These are phyloP conservation scores for Eupithecia vulgata DNA, from an alignment of 2,888 invertebrate genomes.

Conservation along the genomic window DNA sequence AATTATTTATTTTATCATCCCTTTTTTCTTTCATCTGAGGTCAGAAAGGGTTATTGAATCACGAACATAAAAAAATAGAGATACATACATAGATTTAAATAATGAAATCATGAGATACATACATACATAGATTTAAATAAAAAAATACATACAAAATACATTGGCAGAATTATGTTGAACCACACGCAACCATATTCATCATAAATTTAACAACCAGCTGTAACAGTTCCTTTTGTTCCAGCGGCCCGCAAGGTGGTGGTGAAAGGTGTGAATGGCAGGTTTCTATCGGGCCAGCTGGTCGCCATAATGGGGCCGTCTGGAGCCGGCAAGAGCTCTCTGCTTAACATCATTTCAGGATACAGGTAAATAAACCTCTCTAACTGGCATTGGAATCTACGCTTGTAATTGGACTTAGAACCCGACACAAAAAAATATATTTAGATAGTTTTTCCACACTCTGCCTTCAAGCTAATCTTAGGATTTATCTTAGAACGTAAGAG, in stretches of 20 bases:
- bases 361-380: conserved; percentile 74
- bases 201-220: too few relatives aligned
- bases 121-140: too few relatives aligned
- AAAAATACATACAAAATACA: too few relatives aligned
- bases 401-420: background rate
- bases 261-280: conserved; percentile 85
- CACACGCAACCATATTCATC: too few relatives aligned
- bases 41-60: too few relatives aligned
- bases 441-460: background rate
- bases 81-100: too few relatives aligned
- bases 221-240: conserved; percentile 60
- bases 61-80: too few relatives aligned
- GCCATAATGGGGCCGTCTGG: conserved; percentile 89
- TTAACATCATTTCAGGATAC: conserved; percentile 91
- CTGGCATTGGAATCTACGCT: background rate
- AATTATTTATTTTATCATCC: too few relatives aligned
- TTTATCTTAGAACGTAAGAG: background rate
- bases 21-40: too few relatives aligned
- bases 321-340: conserved; percentile 90
- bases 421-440: too few relatives aligned
- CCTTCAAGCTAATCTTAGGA: background rate
- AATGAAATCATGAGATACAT: too few relatives aligned
- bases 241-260: conserved; percentile 84
- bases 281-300: conserved; percentile 85
- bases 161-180: too few relatives aligned